Conservation (phyloP, 2,113 vertebrate genomes). For the Pipa parva region DNA sequence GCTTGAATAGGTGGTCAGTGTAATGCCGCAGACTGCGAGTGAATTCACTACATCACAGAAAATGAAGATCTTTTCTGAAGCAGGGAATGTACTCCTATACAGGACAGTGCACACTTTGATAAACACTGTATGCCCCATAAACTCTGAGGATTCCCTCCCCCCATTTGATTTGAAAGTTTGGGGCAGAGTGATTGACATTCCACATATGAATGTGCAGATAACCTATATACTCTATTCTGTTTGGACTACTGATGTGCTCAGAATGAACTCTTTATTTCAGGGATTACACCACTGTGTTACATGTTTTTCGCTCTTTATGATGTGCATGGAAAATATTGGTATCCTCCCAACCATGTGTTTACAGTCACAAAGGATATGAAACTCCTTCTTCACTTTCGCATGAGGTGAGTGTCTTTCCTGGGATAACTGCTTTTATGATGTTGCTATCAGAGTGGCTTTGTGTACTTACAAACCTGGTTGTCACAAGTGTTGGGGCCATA, state of each 20-base stretch:
- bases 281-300: conserved; percentile 78
- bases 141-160: background rate
- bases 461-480: no score
- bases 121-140: background rate
- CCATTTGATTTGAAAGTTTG: no score
- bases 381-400: conserved; percentile 69
- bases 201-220: background rate
- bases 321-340: conserved; percentile 66
- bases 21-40: no score
- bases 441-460: no score
- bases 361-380: conserved; percentile 49
- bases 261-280: conserved; percentile 52
- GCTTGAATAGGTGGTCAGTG: no score
- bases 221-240: background rate
- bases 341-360: conserved; percentile 80
- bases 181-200: background rate
- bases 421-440: no score
- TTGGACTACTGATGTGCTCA: background rate
- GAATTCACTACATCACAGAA: no score
- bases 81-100: no score
- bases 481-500: no score
- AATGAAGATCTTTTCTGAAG: no score
- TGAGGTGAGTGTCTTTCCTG: conserved; percentile 67
- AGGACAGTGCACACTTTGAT: background rate
- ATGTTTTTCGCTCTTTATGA: conserved; percentile 81